Evolutionary conservation across 2,113 vertebrate species (phyloP).

Genomic region (Galemys pyrenaicus): DNA sequence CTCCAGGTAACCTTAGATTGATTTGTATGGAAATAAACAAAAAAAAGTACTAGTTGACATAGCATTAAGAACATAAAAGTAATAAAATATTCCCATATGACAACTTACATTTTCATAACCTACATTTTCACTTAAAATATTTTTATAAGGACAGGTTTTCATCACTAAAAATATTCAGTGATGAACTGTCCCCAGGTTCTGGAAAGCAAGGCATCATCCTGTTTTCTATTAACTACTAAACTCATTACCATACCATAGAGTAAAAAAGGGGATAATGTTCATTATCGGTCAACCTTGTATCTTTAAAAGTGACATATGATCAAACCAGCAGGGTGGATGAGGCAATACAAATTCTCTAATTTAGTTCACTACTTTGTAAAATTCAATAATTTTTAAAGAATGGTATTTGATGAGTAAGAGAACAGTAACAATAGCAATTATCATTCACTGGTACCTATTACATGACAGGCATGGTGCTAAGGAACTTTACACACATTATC

Average conservation of each 20-base stretch:
- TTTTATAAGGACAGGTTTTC: too few species aligned
- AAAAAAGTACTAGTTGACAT: background rate
- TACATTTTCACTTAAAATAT: too few species aligned
- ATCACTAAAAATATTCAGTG: too few species aligned
- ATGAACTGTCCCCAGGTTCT: background rate
- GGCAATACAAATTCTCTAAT: background rate
- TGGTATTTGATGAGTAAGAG: constrained; percentile 3
- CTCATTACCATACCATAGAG: background rate
- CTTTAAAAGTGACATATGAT: background rate
- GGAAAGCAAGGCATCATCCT: background rate
- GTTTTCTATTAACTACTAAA: constrained; percentile 1
- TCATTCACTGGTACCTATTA: background rate
- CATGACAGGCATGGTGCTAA: background rate
- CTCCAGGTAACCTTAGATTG: background rate
- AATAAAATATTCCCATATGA: background rate
- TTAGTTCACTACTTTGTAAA: background rate
- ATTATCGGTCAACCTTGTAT: background rate
- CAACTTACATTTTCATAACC: background rate
- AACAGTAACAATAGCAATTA: background rate
- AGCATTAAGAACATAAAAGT: background rate
- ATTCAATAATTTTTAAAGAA: constrained; percentile 5
- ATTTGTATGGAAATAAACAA: background rate
- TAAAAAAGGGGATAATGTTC: background rate
- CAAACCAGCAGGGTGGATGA: background rate
- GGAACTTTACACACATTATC: background rate